phyloP scores from a whole-genome alignment of 2,113 vertebrate species.

The Dipodomys merriami region DNA sequence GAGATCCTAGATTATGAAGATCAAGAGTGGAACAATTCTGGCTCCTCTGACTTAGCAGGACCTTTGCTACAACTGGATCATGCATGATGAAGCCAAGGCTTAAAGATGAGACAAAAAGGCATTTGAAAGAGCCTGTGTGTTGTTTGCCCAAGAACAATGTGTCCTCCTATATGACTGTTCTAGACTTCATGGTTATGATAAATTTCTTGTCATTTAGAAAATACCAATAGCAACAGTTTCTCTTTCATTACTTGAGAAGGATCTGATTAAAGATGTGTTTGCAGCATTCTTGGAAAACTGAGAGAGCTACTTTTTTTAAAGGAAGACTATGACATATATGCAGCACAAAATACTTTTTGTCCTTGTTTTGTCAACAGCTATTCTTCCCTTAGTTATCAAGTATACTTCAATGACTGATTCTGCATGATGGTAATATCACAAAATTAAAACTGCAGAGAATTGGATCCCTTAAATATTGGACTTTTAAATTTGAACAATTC shows the following conservation, averaged over 20 bases:
- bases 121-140: neutral
- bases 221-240: slow-evolving; percentile 23
- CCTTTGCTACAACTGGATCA: neutral
- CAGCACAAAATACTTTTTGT: neutral
- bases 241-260: slow-evolving; percentile 23
- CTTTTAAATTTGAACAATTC: neutral
- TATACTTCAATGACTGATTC: neutral
- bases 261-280: slow-evolving; percentile 3
- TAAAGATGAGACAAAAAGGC: neutral
- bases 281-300: neutral
- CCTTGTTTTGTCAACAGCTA: neutral
- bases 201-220: neutral
- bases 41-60: neutral
- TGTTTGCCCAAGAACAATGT: neutral
- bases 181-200: neutral
- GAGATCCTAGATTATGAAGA: too few species aligned
- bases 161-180: neutral
- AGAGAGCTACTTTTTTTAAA: neutral
- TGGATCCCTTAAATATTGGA: neutral
- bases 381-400: slow-evolving; percentile 1
- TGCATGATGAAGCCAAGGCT: neutral
- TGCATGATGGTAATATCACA: neutral
- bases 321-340: neutral
- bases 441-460: neutral
- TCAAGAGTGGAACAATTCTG: neutral